A percentile compares a stretch with the other conserved stretches of the same genome.
Evolutionary conservation across 53 echinoderm and acorn worm genomes (phyloP).

Genomic region (Zoroaster sp.): DNA sequence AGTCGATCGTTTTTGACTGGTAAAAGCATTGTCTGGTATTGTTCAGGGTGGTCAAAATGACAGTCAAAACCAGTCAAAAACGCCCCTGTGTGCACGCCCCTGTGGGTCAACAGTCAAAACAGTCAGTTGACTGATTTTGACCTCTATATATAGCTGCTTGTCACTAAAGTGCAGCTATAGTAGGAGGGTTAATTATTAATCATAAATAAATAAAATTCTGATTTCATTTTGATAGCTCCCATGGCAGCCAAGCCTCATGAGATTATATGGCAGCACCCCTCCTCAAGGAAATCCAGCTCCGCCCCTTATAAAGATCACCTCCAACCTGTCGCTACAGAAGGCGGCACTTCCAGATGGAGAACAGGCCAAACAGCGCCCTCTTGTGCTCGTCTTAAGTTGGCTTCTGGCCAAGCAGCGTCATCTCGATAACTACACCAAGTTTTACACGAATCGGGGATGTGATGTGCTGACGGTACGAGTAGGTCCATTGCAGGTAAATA

Average conservation of each 20-base stretch:
- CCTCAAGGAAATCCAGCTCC: not conserved
- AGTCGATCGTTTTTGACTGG: no score
- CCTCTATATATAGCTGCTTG: no score
- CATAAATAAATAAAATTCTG: no score
- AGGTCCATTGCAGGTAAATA: conserved; percentile 72
- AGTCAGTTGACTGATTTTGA: no score
- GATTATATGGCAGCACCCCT: conserved; percentile 14
- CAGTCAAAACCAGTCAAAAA: no score
- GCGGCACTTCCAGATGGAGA: not conserved
- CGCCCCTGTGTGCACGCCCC: no score
- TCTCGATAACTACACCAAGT: conserved; percentile 64
- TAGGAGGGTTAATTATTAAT: no score
- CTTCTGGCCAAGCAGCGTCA: conserved; percentile 85
- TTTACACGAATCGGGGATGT: conserved; percentile 76
- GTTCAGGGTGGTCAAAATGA: no score
- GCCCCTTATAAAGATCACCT: conserved; percentile 52
- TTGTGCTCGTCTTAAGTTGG: conserved; percentile 87
- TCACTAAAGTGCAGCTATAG: no score
- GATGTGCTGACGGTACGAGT: conserved; percentile 75
- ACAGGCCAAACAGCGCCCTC: conserved; percentile 51
- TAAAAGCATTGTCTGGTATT: no score
- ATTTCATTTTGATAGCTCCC: conserved; percentile 37
- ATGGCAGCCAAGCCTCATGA: conserved; percentile 15
- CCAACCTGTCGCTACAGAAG: conserved; percentile 59
- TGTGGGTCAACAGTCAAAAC: no score